Evolutionary conservation across 1,140 invertebrate species (phyloP).

Genomic region (Lepidurus packardi): DNA sequence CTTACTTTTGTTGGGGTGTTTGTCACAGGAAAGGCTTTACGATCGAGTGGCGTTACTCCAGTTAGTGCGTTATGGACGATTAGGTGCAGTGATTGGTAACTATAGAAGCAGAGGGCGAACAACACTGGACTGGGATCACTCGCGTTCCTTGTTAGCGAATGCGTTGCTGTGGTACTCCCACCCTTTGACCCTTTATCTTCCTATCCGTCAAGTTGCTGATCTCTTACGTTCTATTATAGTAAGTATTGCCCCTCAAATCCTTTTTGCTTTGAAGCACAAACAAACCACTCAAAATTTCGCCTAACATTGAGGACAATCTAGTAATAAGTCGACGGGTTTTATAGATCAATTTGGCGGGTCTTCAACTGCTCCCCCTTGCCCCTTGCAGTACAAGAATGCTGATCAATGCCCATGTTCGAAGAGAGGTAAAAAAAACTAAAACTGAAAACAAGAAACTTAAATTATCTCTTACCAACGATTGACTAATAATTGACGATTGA

Average conservation of each 20-base stretch:
- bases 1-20: neutral
- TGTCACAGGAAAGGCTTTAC: neutral
- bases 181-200: neutral
- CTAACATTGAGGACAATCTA: neutral
- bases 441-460: neutral
- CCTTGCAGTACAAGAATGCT: constrained; percentile 21
- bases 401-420: constrained; percentile 13
- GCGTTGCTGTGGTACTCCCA: neutral
- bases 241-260: neutral
- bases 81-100: constrained; percentile 2
- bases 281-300: neutral
- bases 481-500: too few relatives aligned
- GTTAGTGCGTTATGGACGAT: constrained; percentile 21
- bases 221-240: neutral
- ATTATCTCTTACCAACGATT: neutral
- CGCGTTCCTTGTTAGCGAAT: constrained; percentile 7
- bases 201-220: neutral
- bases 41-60: neutral
- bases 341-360: neutral
- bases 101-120: neutral
- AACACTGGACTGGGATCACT: neutral
- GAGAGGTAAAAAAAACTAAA: neutral
- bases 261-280: neutral
- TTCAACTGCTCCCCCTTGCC: neutral
- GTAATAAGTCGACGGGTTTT: neutral